A percentile compares a stretch with the other conserved stretches of the same genome.
Conservation (phyloP, 2,797 vertebrate genomes). For the Pelodytes ibericus region DNA sequence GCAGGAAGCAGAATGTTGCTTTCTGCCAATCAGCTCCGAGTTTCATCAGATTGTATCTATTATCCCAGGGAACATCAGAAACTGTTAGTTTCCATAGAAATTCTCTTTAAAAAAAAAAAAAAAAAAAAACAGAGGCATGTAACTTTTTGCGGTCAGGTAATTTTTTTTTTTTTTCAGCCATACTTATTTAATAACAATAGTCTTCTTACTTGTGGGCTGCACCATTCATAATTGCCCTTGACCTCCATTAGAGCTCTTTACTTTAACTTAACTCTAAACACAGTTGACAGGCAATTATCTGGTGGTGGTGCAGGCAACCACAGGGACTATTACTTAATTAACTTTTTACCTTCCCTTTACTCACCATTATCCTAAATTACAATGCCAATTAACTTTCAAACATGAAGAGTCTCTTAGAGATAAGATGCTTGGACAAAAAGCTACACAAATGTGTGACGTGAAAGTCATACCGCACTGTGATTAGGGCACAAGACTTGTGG, state of each 20-base stretch:
- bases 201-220: conserved; percentile 23
- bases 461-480: conserved; percentile 36
- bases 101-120: conserved; percentile 7
- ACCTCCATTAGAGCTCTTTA: conserved; percentile 47
- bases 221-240: conserved; percentile 49
- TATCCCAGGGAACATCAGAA: conserved; percentile 17
- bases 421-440: conserved; percentile 28
- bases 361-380: conserved; percentile 54
- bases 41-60: conserved; percentile 39
- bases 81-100: conserved; percentile 40
- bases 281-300: conserved; percentile 56
- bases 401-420: conserved; percentile 37
- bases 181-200: conserved; percentile 33
- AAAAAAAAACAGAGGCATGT: too few relatives aligned
- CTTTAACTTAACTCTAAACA: conserved; percentile 50
- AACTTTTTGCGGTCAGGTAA: conserved; percentile 22
- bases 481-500: conserved; percentile 19
- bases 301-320: conserved; percentile 47
- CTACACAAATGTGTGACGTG: conserved; percentile 30
- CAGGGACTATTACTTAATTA: conserved; percentile 55
- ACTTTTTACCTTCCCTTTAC: conserved; percentile 46
- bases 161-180: background rate
- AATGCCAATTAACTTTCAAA: conserved; percentile 52
- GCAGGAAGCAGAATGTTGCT: conserved; percentile 26
- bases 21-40: conserved; percentile 44